Base-by-base conservation (phyloP, 2,113 vertebrate species). In the Paedocypris sp. region DNA sequence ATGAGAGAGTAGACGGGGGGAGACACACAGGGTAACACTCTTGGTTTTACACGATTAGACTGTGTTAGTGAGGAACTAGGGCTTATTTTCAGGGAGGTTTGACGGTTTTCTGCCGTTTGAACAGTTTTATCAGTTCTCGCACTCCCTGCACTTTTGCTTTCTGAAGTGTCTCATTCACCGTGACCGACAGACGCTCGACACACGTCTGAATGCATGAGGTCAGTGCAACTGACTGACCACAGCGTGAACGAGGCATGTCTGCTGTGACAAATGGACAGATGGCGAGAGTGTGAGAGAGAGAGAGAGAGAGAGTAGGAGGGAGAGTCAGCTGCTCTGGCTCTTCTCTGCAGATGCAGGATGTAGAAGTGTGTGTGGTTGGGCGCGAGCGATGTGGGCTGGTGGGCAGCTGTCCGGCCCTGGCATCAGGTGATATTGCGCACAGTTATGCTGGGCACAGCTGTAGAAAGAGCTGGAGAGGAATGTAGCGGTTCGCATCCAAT, bases 331-430 rank as follows among this genome's bases (percentile, higher is more conserved):
- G 42, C 54, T 45, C 26, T 5, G 18, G 45, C 31, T 39, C 39
- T 33, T 38, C 15, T 28, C 45, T 16, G 16, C 32, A 20, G 33
- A 13, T 35, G 43, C 19, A 36, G 28, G 20, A 48, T n/a, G 20
- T 18, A 47, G 49, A 25, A 18, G 33, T 19, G 50, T 46, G 33
- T 6, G 25, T 59, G 62, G 59, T 62, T 62, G 59, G 29, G 53
- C 29, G 16, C 13, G 9, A 22, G 2, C 38, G 62, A 56, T 66
- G 68, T 47, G 10, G 19, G 33, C 25, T 58, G 48, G 13, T 12
- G 10, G 64, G 51, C 69, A 71, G 64, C 60, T 63, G 64, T 54
- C 53, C 18, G 23, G 23, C 47, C 22, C 47, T 36, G 64, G 48
- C 59, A 67, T 62, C 52, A 58, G 64, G 62, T 41, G 58, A 54